A percentile compares a stretch with the other conserved stretches of the same genome.
Conservation (phyloP, 2,797 vertebrate genomes). For the Crocodylus rhombifer region DNA sequence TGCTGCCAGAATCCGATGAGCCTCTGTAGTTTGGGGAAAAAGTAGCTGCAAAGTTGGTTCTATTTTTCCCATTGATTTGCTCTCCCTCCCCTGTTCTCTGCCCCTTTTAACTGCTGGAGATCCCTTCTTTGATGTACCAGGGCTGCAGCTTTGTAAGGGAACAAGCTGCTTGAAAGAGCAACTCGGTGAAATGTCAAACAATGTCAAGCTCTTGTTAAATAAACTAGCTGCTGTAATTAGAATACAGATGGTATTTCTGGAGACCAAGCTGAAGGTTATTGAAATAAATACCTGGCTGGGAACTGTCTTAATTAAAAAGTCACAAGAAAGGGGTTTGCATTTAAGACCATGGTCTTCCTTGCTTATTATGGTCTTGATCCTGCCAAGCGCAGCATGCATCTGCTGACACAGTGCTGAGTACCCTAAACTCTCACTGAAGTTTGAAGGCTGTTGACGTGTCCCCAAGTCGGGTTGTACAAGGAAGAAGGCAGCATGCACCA, state of each 20-base stretch:
- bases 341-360: conserved; percentile 44
- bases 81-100: conserved; percentile 45
- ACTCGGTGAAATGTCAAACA: conserved; percentile 68
- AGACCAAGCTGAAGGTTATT: not conserved
- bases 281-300: conserved; percentile 49
- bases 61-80: conserved; percentile 44
- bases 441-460: not conserved
- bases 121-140: conserved; percentile 19
- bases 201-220: conserved; percentile 53
- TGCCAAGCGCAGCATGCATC: not conserved
- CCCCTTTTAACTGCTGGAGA: conserved; percentile 55
- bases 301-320: conserved; percentile 54
- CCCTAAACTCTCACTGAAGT: rapidly evolving
- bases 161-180: conserved; percentile 38
- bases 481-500: not conserved
- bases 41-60: conserved; percentile 38
- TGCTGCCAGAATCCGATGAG: conserved; percentile 29
- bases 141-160: conserved; percentile 11
- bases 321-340: conserved; percentile 54
- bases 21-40: conserved; percentile 56
- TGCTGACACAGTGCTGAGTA: not conserved
- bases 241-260: conserved; percentile 41
- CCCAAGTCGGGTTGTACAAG: not conserved
- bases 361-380: not conserved
- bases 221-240: conserved; percentile 66